Evolutionary conservation across 2,888 invertebrate species (phyloP), one percentile per base, ranked within the genome.

Genomic region (Aporophyla nigra): DNA sequence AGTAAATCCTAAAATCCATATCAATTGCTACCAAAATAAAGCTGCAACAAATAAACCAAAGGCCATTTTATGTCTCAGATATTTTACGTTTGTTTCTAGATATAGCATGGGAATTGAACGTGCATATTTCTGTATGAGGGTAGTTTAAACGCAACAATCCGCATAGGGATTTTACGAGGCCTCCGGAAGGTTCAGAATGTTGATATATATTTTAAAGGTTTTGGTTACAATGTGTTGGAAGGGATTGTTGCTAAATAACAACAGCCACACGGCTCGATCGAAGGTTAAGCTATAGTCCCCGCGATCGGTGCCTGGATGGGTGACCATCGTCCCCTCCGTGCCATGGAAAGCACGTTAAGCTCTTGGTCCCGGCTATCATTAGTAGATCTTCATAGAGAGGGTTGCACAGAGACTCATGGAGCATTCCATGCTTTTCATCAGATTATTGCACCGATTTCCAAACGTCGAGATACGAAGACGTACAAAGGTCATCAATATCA

Each of bases 131-230:
- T 92, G 87, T 86, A 87, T 66, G 71, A 67, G 83, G 84, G 86
- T 88, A 88, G 88, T 91, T 89, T 86, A 89, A 87, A 86, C 87
- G 87, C 87, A 89, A 91, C 91, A 91, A 92, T 91, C 89, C 89
- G 73, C 86, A 89, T 89, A 89, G 85, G 90, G 90, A 92, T 92
- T 92, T 93, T 93, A 93, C 89, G 91, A 92, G 88, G 74, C 76
- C 84, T 84, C 83, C 83, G 87, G 84, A 84, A 86, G 79, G 78
- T 75, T 62, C 56, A 71, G 75, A 66, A 74, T 80, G 84, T 85
- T 78, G 68, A 78, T 86, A 85, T 83, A 86, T 86, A 79, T 86
- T 86, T 83, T 80, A 86, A 91, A 90, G 90, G 90, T 86, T 69
- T 61, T 53, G 69, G 46, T 54, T 61, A 61, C n/a, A 40, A 16